Evolutionary conservation across 1,140 invertebrate genomes (phyloP), one percentile per base, ranked within the genome.

Genomic region (Drosophila trapezifrons): DNA sequence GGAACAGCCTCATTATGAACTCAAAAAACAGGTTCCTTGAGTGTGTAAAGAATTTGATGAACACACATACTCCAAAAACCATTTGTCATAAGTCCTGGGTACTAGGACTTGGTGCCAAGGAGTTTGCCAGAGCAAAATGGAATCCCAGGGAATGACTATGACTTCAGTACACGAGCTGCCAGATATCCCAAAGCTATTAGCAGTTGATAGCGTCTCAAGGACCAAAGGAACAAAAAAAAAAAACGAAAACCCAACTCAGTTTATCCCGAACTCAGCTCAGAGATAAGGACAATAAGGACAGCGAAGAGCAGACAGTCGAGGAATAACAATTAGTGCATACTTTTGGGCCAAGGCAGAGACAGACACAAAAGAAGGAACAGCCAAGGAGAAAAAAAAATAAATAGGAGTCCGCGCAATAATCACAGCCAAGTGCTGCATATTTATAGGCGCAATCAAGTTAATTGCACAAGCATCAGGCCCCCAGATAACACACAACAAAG

Each of bases 391-490:
- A 59, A 55, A 13, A 51, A 49, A 46, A 18, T 32, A 58, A 67
- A 69, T 60, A 66, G 51, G 72, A 66, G 77, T 62, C 73, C 80
- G 73, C 65, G 82, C 71, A 78, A 90, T 90, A 86, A 90, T 90
- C 87, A 90, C 87, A 69, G 74, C 70, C 67, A 80, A 90, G 73
- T 74, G 79, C 83, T 71, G 87, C 87, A 90, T 90, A 90, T 90
- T 90, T 90, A 90, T 87, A 90, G 87, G 87, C 87, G 80, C 87
- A 90, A 90, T 90, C 87, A 87, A 83, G 77, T 90, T 90, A 90
- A 90, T 90, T 90, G 82, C 80, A 71, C 70, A 80, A 65, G 71
- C 49, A 74, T 49, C 59, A 64, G 59, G 6, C 15, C 35, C 35
- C 22, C 4, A 42, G 56, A 55, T 62, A 60, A 32, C 51, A 56